phyloP scores from a whole-genome alignment of 2,797 vertebrate species.

The Allobates femoralis region DNA sequence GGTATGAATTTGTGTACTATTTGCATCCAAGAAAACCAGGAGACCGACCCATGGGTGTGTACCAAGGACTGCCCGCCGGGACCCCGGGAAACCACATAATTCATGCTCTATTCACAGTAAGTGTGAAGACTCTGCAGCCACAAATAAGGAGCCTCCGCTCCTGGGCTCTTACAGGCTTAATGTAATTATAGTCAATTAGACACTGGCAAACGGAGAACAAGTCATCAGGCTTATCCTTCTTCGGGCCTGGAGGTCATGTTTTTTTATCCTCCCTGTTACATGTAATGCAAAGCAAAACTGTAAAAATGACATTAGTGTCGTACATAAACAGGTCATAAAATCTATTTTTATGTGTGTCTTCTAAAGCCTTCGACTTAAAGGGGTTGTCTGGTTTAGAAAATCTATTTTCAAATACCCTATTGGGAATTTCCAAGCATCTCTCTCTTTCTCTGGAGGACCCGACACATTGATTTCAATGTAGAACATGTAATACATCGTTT shows the following conservation, averaged over 20 bases:
- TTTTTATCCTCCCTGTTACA: not conserved
- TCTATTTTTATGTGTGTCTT: not conserved
- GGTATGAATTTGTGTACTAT: not conserved
- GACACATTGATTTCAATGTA: not conserved
- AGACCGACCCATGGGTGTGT: not conserved
- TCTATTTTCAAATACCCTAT: not conserved
- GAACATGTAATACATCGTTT: not conserved
- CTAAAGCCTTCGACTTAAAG: not conserved
- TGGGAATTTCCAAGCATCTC: not conserved
- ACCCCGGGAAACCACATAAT: not conserved
- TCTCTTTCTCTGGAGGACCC: not conserved
- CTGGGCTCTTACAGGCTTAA: not conserved
- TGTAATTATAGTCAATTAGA: conserved; percentile 38
- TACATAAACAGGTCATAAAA: conserved; percentile 6
- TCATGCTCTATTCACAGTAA: not conserved
- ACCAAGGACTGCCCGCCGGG: not conserved
- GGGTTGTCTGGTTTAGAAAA: not conserved
- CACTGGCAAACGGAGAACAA: not conserved
- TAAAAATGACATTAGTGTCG: not conserved
- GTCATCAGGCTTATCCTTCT: not conserved
- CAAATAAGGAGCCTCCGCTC: not conserved
- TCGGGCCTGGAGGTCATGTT: conserved; percentile 8
- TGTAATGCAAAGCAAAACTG: not conserved
- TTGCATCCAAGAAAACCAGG: not conserved
- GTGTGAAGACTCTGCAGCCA: conserved; percentile 15